Evolutionary conservation across 2,888 invertebrate species (phyloP).

Genomic region (Pristionchus japonicus): DNA sequence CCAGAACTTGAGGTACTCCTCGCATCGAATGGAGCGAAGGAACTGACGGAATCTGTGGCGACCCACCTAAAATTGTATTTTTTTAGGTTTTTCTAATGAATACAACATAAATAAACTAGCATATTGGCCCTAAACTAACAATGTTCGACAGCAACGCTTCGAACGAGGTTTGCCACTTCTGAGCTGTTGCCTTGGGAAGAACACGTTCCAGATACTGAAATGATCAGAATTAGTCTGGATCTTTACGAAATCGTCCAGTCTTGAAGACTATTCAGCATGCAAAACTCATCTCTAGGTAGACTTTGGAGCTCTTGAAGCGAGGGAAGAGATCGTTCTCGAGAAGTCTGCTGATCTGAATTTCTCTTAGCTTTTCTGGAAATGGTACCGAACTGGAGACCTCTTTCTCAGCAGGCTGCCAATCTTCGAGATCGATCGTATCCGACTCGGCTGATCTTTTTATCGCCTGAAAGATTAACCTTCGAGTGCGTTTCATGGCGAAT

Average conservation of each 20-base stretch:
- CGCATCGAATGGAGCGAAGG: constrained; percentile 71
- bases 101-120: not conserved
- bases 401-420: constrained; percentile 69
- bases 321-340: constrained; percentile 74
- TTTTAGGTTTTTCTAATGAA: not conserved
- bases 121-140: constrained; percentile 46
- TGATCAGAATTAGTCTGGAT: too few relatives aligned
- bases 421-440: constrained; percentile 65
- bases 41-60: constrained; percentile 73
- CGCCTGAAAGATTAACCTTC: constrained; percentile 58
- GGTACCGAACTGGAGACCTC: constrained; percentile 52
- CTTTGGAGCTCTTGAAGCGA: constrained; percentile 71
- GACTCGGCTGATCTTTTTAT: constrained; percentile 61
- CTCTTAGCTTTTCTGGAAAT: not conserved
- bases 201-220: constrained; percentile 63
- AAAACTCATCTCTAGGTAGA: constrained; percentile 56
- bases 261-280: too few relatives aligned
- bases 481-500: too few relatives aligned
- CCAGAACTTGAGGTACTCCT: constrained; percentile 74
- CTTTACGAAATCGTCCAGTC: too few relatives aligned
- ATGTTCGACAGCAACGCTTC: constrained; percentile 72
- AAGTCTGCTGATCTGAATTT: constrained; percentile 63
- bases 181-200: constrained; percentile 71
- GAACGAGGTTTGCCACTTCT: constrained; percentile 71
- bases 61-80: constrained; percentile 63